Evolutionary conservation across 2,797 vertebrate species (phyloP), one percentile per base, ranked within the genome.

Genomic region (Sebastes umbrosus): DNA sequence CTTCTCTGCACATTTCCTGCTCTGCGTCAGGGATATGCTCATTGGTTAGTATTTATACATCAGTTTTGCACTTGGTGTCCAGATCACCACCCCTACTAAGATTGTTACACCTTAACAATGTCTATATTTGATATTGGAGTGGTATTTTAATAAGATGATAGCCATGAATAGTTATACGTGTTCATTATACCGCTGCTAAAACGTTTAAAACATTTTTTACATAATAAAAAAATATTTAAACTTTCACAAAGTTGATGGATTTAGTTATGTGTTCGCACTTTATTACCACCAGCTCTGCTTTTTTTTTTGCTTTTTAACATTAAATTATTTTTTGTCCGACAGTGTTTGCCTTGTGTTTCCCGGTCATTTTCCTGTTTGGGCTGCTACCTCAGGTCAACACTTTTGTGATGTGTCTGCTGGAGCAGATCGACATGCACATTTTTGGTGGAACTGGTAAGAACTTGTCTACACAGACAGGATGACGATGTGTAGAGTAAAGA

Each of bases 301-400:
- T 54, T 12, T 14, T 57, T 16, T 13, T 2, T 54, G 27, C 3
- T 20, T 11, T 14, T 16, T 52, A 72, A 18, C 2, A 3, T 54
- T 27, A 11, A 13, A 67, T 11, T 4, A 8, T 60, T 4, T 74
- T 60, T 64, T 63, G 7, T 65, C 80, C 68, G 39, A 69, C 95
- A 98, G 97, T 97, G 71, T 97, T 98, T 92, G 96, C 96, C 80
- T 92, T 98, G 88, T 97, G 96, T 95, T 98, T 98, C 91, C 97
- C 97, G 0, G 94, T 96, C 84, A 94, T 98, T 91, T 98, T 98
- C 93, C 96, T 98, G 77, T 96, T 98, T 85, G 97, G 97, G 80
- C 96, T 97, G 91, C 95, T 98, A 93, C 97, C 97, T 90, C 97
- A 98, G 94, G 96, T 98, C 93, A 98, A 98, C 91, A 98, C 97